Conservation (phyloP, 2,113 vertebrate genomes). For the Pao palembangensis region DNA sequence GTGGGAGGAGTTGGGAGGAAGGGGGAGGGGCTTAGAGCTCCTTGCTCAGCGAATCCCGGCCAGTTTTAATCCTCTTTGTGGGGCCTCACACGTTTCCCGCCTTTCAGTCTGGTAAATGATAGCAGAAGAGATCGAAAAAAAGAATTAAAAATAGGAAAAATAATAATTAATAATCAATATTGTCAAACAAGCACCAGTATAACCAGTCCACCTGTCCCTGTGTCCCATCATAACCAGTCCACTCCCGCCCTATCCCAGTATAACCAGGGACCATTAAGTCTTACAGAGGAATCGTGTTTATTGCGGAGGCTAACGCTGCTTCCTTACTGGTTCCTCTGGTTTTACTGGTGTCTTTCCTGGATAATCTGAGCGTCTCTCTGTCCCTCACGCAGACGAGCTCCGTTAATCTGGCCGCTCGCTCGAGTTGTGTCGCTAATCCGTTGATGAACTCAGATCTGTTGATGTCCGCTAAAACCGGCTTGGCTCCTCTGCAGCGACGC, state of each 20-base stretch:
- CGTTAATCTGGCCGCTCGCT: conserved; percentile 33
- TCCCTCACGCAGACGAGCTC: neutral
- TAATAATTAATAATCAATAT: conserved; percentile 26
- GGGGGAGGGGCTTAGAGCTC: conserved; percentile 67
- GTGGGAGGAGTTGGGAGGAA: neutral
- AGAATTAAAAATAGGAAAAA: conserved; percentile 68
- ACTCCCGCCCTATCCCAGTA: no score
- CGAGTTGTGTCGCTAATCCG: conserved; percentile 41
- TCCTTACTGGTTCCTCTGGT: no score
- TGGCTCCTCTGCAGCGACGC: conserved; percentile 7
- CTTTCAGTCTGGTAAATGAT: conserved; percentile 81
- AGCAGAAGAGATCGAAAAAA: conserved; percentile 77
- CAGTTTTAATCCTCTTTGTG: conserved; percentile 80
- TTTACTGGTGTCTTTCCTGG: no score
- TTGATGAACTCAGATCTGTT: conserved; percentile 35
- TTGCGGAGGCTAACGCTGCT: no score
- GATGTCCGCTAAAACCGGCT: conserved; percentile 43
- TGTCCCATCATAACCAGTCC: no score
- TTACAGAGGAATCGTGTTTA: no score
- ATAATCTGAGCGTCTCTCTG: neutral
- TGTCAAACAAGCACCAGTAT: neutral
- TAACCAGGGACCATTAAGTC: no score
- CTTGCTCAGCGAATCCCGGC: conserved; percentile 78
- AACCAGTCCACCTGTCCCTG: no score
- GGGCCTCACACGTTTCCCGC: conserved; percentile 79